A percentile compares a stretch with the other conserved stretches of the same genome.
Evolutionary conservation across 1,140 invertebrate genomes (phyloP).

Genomic region (Caerostris darwini): DNA sequence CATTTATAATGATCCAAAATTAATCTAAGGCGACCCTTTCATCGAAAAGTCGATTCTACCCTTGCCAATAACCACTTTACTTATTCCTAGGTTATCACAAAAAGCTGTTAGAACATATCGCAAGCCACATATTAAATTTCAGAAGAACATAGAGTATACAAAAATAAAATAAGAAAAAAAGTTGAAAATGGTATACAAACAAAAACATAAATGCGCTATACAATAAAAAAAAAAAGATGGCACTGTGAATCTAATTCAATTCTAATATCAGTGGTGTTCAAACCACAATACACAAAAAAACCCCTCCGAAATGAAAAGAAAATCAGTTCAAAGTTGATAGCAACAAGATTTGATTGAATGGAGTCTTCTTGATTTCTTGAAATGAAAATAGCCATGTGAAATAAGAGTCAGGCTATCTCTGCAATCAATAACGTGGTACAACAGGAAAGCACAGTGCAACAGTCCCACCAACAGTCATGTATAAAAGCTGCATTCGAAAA

Average conservation of each 20-base stretch:
- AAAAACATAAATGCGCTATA: conserved; percentile 55
- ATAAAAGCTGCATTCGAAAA: conserved; percentile 63
- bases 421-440: conserved; percentile 1
- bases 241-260: conserved; percentile 29
- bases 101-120: neutral
- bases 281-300: conserved; percentile 6
- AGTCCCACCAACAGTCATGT: conserved; percentile 30
- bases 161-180: conserved; percentile 54
- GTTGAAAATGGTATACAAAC: conserved; percentile 34
- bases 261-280: neutral
- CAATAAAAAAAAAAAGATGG: neutral
- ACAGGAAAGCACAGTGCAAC: conserved; percentile 38
- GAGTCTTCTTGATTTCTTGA: neutral
- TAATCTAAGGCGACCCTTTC: conserved; percentile 24
- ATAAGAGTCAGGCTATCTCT: neutral
- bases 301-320: neutral
- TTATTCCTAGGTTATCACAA: conserved; percentile 15
- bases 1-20: conserved; percentile 42
- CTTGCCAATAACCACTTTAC: conserved; percentile 24
- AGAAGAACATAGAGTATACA: neutral
- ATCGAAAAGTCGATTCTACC: neutral
- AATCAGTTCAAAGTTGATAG: neutral
- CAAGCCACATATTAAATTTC: neutral
- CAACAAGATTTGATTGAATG: conserved; percentile 45
- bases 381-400: neutral